Conservation (phyloP, 2,797 vertebrate species). For the Hypotaenidia okinawae region DNA sequence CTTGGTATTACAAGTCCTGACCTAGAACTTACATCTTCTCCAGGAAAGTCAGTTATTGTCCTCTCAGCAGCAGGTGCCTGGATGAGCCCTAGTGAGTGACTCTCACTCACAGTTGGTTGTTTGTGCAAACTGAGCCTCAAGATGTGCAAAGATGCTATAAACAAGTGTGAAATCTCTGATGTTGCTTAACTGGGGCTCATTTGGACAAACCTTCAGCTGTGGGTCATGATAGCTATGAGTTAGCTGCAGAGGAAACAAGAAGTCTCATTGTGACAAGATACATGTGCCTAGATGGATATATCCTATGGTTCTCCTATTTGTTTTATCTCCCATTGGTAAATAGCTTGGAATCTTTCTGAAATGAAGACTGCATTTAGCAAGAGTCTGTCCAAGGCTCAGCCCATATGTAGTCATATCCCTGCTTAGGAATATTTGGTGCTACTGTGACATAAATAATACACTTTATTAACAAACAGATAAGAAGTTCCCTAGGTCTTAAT, state of each 20-base stretch:
- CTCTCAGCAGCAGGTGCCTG: not conserved
- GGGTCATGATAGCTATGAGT: not conserved
- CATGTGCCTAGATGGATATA: not conserved
- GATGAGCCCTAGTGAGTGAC: not conserved
- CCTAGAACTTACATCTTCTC: not conserved
- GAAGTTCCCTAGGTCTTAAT: not conserved
- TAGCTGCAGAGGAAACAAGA: not conserved
- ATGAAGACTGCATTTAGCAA: not conserved
- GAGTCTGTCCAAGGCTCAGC: not conserved
- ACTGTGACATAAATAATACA: not conserved
- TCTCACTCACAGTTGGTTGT: not conserved
- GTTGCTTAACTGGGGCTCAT: not conserved
- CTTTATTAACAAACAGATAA: not conserved
- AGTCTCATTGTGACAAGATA: not conserved
- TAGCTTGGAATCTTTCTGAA: not conserved
- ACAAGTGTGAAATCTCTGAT: not conserved
- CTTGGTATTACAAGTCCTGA: not conserved
- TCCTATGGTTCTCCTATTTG: not conserved
- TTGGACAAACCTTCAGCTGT: not conserved
- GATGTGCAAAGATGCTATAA: not conserved
- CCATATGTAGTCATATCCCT: not conserved
- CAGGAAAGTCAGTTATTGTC: not conserved
- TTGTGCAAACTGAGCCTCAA: not conserved
- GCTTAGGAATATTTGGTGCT: not conserved
- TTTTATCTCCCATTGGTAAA: not conserved